A percentile compares a stretch with the other conserved stretches of the same genome.
These are phyloP conservation scores for Alethe castanea DNA, from an alignment of 2,113 vertebrate genomes.

Conservation along the genomic window DNA sequence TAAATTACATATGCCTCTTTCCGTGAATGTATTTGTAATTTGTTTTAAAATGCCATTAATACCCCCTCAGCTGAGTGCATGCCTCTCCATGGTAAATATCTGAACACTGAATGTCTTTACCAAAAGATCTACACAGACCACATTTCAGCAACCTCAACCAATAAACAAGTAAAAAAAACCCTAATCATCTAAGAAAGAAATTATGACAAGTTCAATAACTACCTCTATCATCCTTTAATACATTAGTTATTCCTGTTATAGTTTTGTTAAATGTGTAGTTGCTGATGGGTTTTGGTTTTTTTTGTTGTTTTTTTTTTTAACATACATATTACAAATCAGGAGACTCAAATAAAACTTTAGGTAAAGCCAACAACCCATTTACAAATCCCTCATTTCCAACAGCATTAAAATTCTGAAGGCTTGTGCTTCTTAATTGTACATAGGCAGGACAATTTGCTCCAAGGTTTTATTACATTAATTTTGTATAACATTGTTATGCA, in stretches of 20 bases:
- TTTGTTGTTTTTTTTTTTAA: not conserved
- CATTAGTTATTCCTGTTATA: not conserved
- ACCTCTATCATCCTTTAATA: not conserved
- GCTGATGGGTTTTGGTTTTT: not conserved
- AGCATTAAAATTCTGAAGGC: conserved; percentile 30
- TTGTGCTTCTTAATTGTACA: conserved; percentile 43
- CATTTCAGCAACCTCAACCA: not conserved
- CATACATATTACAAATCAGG: not conserved
- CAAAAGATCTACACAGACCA: not conserved
- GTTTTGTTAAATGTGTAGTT: not conserved
- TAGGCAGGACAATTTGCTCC: conserved; percentile 41
- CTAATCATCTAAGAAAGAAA: not conserved
- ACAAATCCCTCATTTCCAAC: not conserved
- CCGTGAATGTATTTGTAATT: not conserved
- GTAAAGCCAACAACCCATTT: conserved; percentile 2
- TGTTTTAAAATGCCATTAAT: not conserved
- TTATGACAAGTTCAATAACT: not conserved
- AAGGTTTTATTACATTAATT: conserved; percentile 55
- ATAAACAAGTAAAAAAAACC: not conserved
- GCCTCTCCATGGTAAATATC: not conserved
- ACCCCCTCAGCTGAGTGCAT: not conserved
- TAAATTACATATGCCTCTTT: not conserved
- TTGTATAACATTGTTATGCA: conserved; percentile 40
- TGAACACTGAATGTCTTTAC: not conserved
- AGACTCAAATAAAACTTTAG: not conserved